Conservation (phyloP, 2,797 vertebrate species). For the Podarcis lilfordi region DNA sequence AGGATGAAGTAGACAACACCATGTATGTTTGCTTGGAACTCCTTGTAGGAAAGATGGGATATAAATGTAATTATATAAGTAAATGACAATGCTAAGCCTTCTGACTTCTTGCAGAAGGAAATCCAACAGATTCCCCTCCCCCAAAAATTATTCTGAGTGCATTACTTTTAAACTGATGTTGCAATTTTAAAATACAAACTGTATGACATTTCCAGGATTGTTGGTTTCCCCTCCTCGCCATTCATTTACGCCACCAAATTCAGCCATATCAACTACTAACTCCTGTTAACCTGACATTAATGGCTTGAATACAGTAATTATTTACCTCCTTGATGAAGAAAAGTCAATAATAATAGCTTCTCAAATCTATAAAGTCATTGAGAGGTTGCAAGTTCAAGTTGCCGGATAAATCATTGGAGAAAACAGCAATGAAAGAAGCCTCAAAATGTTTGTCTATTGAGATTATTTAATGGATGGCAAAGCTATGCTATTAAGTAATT, state of each 20-base stretch:
- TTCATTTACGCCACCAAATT: not conserved
- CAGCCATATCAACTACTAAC: not conserved
- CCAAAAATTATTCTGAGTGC: not conserved
- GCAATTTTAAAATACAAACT: not conserved
- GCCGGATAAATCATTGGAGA: not conserved
- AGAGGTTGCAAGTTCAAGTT: not conserved
- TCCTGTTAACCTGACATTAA: not conserved
- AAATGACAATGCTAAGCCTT: too few relatives aligned
- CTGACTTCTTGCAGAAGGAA: too few relatives aligned
- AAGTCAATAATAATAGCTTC: conserved; percentile 32
- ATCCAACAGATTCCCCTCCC: too few relatives aligned
- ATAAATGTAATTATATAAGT: too few relatives aligned
- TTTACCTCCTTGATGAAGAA: conserved; percentile 25
- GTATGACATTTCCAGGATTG: not conserved
- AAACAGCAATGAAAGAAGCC: not conserved
- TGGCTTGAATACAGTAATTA: conserved; percentile 13
- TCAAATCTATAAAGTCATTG: not conserved
- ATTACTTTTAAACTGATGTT: not conserved
- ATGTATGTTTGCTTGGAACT: too few relatives aligned
- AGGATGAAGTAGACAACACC: too few relatives aligned
- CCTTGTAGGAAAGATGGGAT: too few relatives aligned
- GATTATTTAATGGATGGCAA: conserved; percentile 1
- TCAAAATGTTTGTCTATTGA: not conserved
- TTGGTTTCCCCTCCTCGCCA: not conserved
- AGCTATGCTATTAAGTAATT: not conserved